Evolutionary conservation across 2,113 vertebrate species (phyloP).

Genomic region (Callionymus lyra): DNA sequence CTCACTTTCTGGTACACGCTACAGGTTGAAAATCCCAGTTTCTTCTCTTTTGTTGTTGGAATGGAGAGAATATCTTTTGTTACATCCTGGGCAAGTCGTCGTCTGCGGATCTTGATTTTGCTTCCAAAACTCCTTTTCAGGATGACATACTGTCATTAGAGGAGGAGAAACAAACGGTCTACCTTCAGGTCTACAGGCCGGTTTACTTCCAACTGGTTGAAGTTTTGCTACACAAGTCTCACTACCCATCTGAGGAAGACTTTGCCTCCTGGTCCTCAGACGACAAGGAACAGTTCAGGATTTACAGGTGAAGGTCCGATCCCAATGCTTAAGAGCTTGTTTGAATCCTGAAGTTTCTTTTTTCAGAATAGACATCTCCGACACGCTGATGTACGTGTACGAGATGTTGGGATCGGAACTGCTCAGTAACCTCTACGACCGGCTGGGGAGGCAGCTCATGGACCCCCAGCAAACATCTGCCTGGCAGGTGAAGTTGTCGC

Average conservation of each 20-base stretch:
- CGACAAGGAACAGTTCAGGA: slow-evolving; percentile 95
- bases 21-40: slow-evolving; percentile 60
- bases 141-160: slow-evolving; percentile 93
- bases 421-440: slow-evolving; percentile 92
- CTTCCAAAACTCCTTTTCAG: no score
- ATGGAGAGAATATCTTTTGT: no score
- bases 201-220: slow-evolving; percentile 96
- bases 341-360: slow-evolving; percentile 5
- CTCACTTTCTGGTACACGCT: slow-evolving; percentile 97
- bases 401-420: slow-evolving; percentile 94
- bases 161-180: slow-evolving; percentile 83
- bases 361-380: slow-evolving; percentile 91
- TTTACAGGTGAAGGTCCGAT: slow-evolving; percentile 77
- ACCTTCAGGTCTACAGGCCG: slow-evolving; percentile 91
- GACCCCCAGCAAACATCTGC: slow-evolving; percentile 75
- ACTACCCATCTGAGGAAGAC: slow-evolving; percentile 85
- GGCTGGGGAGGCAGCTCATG: slow-evolving; percentile 83
- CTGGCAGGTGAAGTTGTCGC: slow-evolving; percentile 81
- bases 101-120: no score
- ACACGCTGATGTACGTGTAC: slow-evolving; percentile 96
- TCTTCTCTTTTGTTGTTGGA: background rate
- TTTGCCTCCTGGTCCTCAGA: slow-evolving; percentile 88
- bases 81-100: no score
- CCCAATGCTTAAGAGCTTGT: background rate
- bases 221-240: slow-evolving; percentile 88